Base-by-base conservation (phyloP, 2,797 vertebrate genomes). In the Margarornis squamiger region DNA sequence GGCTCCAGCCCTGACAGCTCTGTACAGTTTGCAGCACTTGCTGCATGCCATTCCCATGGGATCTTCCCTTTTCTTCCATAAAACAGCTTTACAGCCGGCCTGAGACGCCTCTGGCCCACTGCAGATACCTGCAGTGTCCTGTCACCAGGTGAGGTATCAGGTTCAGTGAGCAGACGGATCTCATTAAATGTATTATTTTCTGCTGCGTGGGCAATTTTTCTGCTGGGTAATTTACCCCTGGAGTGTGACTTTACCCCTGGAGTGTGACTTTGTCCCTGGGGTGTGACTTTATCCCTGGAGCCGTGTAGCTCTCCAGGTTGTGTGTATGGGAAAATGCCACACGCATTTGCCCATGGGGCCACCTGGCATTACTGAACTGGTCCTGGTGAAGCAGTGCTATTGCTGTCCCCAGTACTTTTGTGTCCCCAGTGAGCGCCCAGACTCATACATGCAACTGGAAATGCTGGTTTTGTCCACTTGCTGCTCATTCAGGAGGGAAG, bases 121-220 rank as follows among this genome's bases (percentile, higher is more conserved):
- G 1, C 46, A 79, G 74, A 12, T 8, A 39, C 4, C 68, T 5
- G 68, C 48, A 39, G 36, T 20, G 79, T 57, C 65, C 83, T 78
- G 70, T n/a, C 92, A 84, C 54, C 74, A 49, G 62, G 45, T 78
- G 88, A 65, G 63, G 41, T 12, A 26, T 32, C 83, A 36, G 83
- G 68, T 61, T 77, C 49, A 43, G 1, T 3, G 13, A 88, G 80
- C 70, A 88, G 77, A 65, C 58, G 77, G 86, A 72, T 65, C 83
- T 72, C 80, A 84, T 84, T 72, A 54, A 66, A 48, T 70, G 70
- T 78, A 32, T 48, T 32, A 15, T 67, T 32, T 91, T 84, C 86
- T 94, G 68, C 83, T 46, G 41, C 77, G 63, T 0, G 5, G 49
- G 46, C 70, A 57, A 52, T 77, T 78, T 86, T 87, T 79, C 73